Conservation (phyloP, 2,113 vertebrate species). For the Forbesichthys agassizii region DNA sequence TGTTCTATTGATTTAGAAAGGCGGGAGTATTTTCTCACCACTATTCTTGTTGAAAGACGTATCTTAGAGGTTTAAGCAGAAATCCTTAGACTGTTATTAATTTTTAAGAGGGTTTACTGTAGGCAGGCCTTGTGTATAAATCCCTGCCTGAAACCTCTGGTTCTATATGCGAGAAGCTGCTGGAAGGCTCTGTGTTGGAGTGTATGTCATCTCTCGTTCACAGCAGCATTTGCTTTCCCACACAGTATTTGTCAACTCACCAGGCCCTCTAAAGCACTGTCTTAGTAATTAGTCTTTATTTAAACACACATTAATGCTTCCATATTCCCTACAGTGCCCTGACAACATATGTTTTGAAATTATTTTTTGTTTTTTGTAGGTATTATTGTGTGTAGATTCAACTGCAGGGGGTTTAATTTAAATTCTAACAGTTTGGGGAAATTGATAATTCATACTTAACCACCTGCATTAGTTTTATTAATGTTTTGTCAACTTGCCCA, state of each 20-base stretch:
- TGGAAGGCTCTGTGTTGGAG: slow-evolving; percentile 31
- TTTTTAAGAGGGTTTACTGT: slow-evolving; percentile 1
- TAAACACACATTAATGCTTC: slow-evolving; percentile 13
- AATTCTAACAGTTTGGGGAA: slow-evolving; percentile 9
- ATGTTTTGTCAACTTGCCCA: too few species aligned
- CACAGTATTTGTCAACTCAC: slow-evolving; percentile 34
- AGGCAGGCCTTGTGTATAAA: slow-evolving; percentile 1
- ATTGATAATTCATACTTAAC: background rate
- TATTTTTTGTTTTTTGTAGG: background rate
- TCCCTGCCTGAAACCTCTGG: slow-evolving; percentile 20
- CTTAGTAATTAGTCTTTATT: slow-evolving; percentile 66
- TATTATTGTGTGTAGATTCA: slow-evolving; percentile 1
- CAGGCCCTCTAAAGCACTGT: slow-evolving; percentile 27
- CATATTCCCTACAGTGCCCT: background rate
- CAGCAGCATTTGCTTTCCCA: slow-evolving; percentile 35
- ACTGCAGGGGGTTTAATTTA: background rate
- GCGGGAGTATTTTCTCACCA: background rate
- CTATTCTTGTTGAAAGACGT: background rate
- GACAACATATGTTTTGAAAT: slow-evolving; percentile 2
- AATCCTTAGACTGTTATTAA: slow-evolving; percentile 19
- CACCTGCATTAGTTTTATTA: background rate
- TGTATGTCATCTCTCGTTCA: slow-evolving; percentile 48
- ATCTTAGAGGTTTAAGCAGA: slow-evolving; percentile 6
- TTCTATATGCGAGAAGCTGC: slow-evolving; percentile 27
- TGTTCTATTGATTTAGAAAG: slow-evolving; percentile 3